Evolutionary conservation across 2,797 vertebrate genomes (phyloP), one percentile per base, ranked within the genome.

Genomic region (Hylomyscus alleni): DNA sequence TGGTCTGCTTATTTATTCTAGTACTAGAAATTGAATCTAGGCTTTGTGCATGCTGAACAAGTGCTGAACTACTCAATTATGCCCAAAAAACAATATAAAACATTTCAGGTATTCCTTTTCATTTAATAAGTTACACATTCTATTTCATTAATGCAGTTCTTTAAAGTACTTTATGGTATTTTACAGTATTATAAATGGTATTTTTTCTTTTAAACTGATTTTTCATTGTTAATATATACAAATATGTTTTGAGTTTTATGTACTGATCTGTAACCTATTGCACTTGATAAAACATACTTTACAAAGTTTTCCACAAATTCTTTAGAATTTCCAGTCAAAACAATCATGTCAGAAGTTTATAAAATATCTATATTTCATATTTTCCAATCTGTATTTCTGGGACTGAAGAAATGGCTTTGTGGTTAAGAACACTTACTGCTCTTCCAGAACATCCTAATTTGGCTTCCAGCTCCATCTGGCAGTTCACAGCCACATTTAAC

Each of bases 271-370:
- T 84, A 84, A 65, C 40, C 40, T 47, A 47, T 47, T 10, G 20
- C 40, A 65, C 29, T 82, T 84, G 40, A 65, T 47, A 65, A 84
- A 56, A 84, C 58, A 54, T 13, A 72, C 34, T 84, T 89, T 72
- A 60, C 78, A 44, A 52, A 89, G 15, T 65, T 93, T 93, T 72
- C 72, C n/a, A 37, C 78, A 58, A 73, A 86, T 62, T 78, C 24
- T 11, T 60, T n/a, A 56, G 34, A 40, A 31, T 69, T 92, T 87
- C 88, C 60, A 60, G 10, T 56, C 14, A 92, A 60, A 77, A 77
- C 29, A 92, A 52, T 89, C 20, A 78, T n/a, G 26, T 83, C 77
- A 84, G 37, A 89, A 14, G 20, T 78, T 17, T n/a, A 93, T 58
- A 88, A 88, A 19, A 75, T 31, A 77, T 76, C 22, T 60, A n/a